Evolutionary conservation across 64 coral and sea anemone genomes (phyloP), one percentile per base, ranked within the genome.

Genomic region (Hydrozoanthus tunicans): DNA sequence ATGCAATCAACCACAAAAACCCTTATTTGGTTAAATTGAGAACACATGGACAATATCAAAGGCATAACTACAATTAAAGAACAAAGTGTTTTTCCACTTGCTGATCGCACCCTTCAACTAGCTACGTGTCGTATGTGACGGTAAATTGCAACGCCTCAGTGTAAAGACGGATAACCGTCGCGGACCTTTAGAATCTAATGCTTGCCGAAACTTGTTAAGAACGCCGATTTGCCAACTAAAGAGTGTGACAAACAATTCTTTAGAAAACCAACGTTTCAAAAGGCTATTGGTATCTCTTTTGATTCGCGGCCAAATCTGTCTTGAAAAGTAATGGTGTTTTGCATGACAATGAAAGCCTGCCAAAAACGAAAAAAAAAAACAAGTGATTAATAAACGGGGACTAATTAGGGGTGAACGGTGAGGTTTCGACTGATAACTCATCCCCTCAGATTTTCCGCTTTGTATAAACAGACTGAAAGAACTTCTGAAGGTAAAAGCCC

Each of bases 21-120:
- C 84, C 84, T 88, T 88, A 54, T 88, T 88, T 74, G 56, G 84
- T 88, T 70, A 69, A 73, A 59, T 57, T 59, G 13, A 17, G 11
- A 7, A 60, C 67, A 14, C 53, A 88, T 51, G 5, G 24, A 59
- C 84, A 88, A 75, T 88, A 88, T 25, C 14, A 11, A 59, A 72
- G 70, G 56, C 71, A 15, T 17, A 6, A 12, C 7, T 3, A 20
- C 80, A 54, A 83, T 65, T 51, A 67, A 13, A 51, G 25, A 57
- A 60, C 51, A 25, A 25, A 32, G 69, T 7, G 32, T 88, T 88
- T 59, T 20, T 72, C 10, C 5, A 86, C n/a, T 56, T 5, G 4
- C 54, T 60, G 6, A 67, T 17, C 62, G 67, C 3, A 65, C 61
- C 62, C 43, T 53, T 14, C 14, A 20, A 67, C n/a, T 25, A 58